Percentiles rank a stretch among this genome's conserved stretches.
phyloP scores from a whole-genome alignment of 2,888 invertebrate species.

The Phymatocera aterrima region DNA sequence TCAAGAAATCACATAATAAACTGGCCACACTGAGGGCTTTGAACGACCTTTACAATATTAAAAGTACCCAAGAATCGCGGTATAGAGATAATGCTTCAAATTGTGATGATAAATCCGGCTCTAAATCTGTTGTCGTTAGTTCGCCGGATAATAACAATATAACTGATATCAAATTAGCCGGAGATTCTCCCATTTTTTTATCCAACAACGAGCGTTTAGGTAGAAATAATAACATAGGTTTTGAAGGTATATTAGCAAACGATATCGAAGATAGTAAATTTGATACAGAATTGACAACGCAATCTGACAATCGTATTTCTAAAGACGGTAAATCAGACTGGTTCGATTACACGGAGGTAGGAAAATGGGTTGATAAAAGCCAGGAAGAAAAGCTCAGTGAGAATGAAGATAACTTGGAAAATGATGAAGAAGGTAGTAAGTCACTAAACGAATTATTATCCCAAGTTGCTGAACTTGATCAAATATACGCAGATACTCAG shows the following conservation, averaged over 20 bases:
- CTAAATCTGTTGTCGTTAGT: not conserved
- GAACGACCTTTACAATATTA: conserved; percentile 65
- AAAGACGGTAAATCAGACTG: conserved; percentile 61
- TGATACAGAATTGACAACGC: not conserved
- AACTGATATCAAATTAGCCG: not conserved
- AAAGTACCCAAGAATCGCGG: conserved; percentile 54
- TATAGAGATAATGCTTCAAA: conserved; percentile 48
- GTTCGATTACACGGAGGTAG: conserved; percentile 68
- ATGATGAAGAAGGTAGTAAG: conserved; percentile 67
- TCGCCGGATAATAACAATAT: conserved; percentile 4
- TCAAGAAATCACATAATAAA: conserved; percentile 58
- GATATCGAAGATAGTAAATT: not conserved
- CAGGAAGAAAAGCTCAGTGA: conserved; percentile 55
- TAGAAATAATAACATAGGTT: conserved; percentile 19
- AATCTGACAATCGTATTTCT: not conserved
- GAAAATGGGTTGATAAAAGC: conserved; percentile 66
- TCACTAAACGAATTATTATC: conserved; percentile 82
- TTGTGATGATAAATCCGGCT: not conserved
- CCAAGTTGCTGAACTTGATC: conserved; percentile 88
- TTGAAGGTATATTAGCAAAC: not conserved
- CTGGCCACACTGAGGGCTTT: conserved; percentile 68
- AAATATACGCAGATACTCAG: conserved; percentile 86
- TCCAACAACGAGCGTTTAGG: not conserved
- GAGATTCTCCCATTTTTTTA: not conserved
- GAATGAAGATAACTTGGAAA: conserved; percentile 53